These are phyloP conservation scores for Eupithecia centaureata DNA, from an alignment of 2,888 invertebrate species.

Conservation along the genomic window DNA sequence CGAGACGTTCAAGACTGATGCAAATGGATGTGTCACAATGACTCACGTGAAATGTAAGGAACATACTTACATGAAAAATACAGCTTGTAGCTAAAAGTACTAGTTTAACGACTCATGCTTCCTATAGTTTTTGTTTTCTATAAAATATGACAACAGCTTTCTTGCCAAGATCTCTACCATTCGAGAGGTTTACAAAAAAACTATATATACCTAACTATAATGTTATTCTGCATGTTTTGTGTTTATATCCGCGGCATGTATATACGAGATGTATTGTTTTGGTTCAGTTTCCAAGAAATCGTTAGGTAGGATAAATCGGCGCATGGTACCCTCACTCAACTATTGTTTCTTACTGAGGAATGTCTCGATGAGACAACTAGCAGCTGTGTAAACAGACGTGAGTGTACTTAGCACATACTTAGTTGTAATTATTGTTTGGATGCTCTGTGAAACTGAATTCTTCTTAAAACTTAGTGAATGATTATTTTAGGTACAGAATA, in stretches of 20 bases:
- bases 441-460: not conserved
- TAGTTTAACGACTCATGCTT: not conserved
- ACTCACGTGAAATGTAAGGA: conserved; percentile 53
- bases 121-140: not conserved
- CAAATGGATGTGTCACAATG: conserved; percentile 57
- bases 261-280: not conserved
- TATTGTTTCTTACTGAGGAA: conserved; percentile 64
- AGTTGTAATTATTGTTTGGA: not conserved
- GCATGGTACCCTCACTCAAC: conserved; percentile 55
- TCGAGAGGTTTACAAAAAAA: not conserved
- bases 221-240: not conserved
- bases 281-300: conserved; percentile 44
- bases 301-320: conserved; percentile 16
- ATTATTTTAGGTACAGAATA: too few species aligned
- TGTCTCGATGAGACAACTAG: conserved; percentile 61
- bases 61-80: not conserved
- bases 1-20: conserved; percentile 53
- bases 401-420: conserved; percentile 26
- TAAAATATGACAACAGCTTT: not conserved
- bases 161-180: not conserved
- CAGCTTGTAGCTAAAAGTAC: not conserved
- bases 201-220: too few species aligned
- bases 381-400: conserved; percentile 63
- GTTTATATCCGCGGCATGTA: not conserved
- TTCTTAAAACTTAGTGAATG: not conserved